Conservation (phyloP, 2,888 invertebrate genomes). For the Conistra vaccinii region DNA sequence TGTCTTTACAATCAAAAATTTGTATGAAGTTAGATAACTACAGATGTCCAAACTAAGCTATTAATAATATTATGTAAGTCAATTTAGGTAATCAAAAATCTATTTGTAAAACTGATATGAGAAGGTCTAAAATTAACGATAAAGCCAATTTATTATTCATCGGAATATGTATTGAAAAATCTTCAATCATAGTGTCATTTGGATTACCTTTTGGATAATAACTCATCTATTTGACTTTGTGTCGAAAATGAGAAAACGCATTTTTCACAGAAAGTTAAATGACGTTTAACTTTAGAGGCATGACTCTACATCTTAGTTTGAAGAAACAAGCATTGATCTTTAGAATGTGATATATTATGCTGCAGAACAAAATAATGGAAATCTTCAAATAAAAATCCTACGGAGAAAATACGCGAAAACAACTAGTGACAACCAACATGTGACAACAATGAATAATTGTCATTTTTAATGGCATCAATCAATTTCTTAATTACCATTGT, state of each 20-base stretch:
- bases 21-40: neutral
- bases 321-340: neutral
- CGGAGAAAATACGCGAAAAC: neutral
- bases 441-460: slow-evolving; percentile 18
- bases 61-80: neutral
- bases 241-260: neutral
- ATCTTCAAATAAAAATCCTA: neutral
- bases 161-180: slow-evolving; percentile 2
- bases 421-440: neutral
- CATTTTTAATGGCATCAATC: slow-evolving; percentile 53
- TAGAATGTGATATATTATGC: too few relatives aligned
- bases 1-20: slow-evolving; percentile 10
- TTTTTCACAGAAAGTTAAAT: neutral
- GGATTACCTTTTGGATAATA: neutral
- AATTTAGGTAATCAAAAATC: neutral
- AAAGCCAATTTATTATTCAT: neutral
- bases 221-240: slow-evolving; percentile 3
- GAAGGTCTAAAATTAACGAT: neutral
- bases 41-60: neutral
- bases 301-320: neutral
- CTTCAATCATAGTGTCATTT: neutral
- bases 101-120: slow-evolving; percentile 3
- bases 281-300: neutral
- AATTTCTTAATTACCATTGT: slow-evolving; percentile 61
- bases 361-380: neutral